Base-by-base conservation (phyloP, 2,888 invertebrate genomes). In the Brenthis hecate region DNA sequence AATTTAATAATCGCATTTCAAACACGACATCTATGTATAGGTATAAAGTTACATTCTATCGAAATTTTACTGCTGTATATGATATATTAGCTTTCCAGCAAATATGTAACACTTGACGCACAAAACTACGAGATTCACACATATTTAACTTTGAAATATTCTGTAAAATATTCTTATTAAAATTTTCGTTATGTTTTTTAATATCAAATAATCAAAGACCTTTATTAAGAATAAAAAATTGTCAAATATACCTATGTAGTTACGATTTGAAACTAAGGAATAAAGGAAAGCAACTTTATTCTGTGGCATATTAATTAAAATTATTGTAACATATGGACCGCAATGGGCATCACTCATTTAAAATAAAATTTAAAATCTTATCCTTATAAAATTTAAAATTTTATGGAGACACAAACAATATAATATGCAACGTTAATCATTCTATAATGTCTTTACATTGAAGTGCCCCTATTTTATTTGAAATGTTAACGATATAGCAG, bases 401-500 rank as follows among this genome's bases (percentile, higher is more conserved):
- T 72, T 70, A 72, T 72, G 72, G 56, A 69, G 69, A 68, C 66
- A 72, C 70, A 65, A 66, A 69, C 50, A 62, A 66, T 47, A 65
- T 56, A 28, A 8, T 43, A 57, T 74, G 72, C 78, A 74, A 82
- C 85, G 85, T 88, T 85, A 85, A 87, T 90, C 86, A 88, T 84
- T 77, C 78, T 77, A 76, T 81, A 87, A 89, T 84, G 83, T 84
- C 82, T 83, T 79, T 83, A 84, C 84, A 80, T 77, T 80, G 79
- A 79, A 85, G 87, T 85, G 81, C 86, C 86, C 88, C 85, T 81
- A 88, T 87, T 88, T 86, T 80, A 85, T 90, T 87, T 83, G 79
- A 84, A 88, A 87, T 83, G 85, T 90, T 90, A 91, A 89, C 90
- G 88, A 89, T 85, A 86, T 83, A 78, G 80, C 87, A 85, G 82